phyloP scores from a whole-genome alignment of 1,140 invertebrate species.

The Drosophila arizonae region DNA sequence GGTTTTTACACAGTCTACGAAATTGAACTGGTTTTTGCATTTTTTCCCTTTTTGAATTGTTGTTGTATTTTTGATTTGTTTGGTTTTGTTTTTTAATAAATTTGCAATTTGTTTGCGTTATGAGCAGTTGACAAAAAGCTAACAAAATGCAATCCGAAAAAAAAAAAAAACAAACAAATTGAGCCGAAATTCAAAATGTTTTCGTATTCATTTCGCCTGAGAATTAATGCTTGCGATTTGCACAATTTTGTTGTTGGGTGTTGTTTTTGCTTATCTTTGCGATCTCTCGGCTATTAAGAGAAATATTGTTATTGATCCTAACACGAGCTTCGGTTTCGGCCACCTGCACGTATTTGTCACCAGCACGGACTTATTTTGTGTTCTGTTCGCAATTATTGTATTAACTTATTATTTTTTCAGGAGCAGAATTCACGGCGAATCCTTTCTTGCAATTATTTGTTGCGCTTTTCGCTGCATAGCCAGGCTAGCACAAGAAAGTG shows the following conservation, averaged over 20 bases:
- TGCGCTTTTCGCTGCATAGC: background rate
- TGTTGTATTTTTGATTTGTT: constrained; percentile 6
- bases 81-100: constrained; percentile 34
- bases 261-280: constrained; percentile 7
- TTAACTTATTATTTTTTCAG: background rate
- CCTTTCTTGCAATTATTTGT: constrained; percentile 30
- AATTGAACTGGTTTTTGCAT: constrained; percentile 34
- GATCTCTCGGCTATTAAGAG: constrained; percentile 3
- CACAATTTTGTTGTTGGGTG: constrained; percentile 7
- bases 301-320: constrained; percentile 37
- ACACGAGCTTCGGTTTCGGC: constrained; percentile 6
- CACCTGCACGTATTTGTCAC: constrained; percentile 15
- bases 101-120: constrained; percentile 47
- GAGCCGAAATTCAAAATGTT: background rate
- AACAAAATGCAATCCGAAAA: background rate
- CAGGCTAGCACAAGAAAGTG: background rate
- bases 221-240: constrained; percentile 9
- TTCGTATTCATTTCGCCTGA: background rate
- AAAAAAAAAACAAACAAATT: background rate
- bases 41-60: background rate
- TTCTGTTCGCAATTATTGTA: background rate
- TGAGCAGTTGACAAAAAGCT: constrained; percentile 45
- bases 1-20: constrained; percentile 34
- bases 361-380: background rate
- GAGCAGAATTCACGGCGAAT: constrained; percentile 14